phyloP scores from a whole-genome alignment of 2,888 invertebrate genomes.

The Cosmopolites sordidus region DNA sequence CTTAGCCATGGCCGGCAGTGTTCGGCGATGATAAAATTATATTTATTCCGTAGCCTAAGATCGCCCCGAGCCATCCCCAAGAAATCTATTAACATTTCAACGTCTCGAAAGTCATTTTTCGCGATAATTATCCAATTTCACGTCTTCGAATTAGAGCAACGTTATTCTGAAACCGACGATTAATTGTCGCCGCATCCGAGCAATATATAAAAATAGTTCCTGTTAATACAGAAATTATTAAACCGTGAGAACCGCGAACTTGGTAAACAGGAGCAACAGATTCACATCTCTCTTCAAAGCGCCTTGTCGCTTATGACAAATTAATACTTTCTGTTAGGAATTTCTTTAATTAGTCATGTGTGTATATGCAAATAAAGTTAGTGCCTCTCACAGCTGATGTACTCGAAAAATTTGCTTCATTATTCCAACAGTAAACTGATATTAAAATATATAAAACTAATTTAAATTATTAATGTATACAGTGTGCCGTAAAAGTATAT shows the following conservation, averaged over 20 bases:
- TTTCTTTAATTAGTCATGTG: neutral
- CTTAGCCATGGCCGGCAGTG: constrained; percentile 14
- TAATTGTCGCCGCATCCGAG: too few relatives aligned
- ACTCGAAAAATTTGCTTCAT: too few relatives aligned
- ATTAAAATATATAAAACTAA: too few relatives aligned
- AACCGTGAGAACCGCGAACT: too few relatives aligned
- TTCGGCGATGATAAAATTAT: constrained; percentile 6
- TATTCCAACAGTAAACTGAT: too few relatives aligned
- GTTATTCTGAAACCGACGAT: too few relatives aligned
- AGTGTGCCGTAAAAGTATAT: too few relatives aligned
- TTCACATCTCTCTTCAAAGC: neutral
- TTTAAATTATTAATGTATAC: too few relatives aligned
- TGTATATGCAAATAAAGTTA: neutral
- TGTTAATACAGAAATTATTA: too few relatives aligned
- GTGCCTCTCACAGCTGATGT: neutral
- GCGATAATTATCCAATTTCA: too few relatives aligned
- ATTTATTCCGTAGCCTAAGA: constrained; percentile 1
- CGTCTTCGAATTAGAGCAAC: too few relatives aligned
- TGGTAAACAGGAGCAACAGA: neutral
- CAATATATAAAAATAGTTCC: too few relatives aligned
- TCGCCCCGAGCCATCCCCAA: constrained; percentile 2
- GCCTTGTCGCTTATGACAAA: neutral
- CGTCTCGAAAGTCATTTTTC: neutral
- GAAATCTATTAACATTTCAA: constrained; percentile 11
- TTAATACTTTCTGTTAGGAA: neutral